Evolutionary conservation across 2,797 vertebrate species (phyloP).

Genomic region (Karalla daura): DNA sequence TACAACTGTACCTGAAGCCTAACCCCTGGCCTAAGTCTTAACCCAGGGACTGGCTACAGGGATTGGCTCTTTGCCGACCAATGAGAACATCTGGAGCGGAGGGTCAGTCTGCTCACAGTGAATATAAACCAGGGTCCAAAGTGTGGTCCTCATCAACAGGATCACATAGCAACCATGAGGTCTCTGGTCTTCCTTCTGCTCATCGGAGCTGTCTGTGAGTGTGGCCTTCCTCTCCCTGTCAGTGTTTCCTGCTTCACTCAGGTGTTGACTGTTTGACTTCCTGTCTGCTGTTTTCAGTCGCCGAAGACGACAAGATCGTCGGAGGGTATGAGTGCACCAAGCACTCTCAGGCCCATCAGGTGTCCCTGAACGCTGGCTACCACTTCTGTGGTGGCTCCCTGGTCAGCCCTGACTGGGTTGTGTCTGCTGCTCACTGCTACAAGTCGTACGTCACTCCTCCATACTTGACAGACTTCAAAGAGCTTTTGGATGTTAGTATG

Average conservation of each 20-base stretch:
- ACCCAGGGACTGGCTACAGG: background rate
- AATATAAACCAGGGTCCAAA: background rate
- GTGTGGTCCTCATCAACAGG: background rate
- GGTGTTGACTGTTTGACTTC: no score
- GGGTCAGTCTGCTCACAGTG: background rate
- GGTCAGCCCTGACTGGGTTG: constrained; percentile 71
- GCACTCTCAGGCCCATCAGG: constrained; percentile 67
- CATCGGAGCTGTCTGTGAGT: constrained; percentile 75
- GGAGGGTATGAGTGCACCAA: constrained; percentile 64
- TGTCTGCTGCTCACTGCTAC: constrained; percentile 80
- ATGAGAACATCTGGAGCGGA: background rate
- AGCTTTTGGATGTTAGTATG: background rate
- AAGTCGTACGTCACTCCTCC: constrained; percentile 29
- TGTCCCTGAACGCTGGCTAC: constrained; percentile 68
- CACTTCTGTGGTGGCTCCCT: constrained; percentile 73
- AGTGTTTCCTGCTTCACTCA: no score
- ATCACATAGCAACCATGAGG: constrained; percentile 68
- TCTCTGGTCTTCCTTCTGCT: constrained; percentile 80
- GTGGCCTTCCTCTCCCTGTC: no score
- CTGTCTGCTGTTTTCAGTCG: constrained; percentile 40
- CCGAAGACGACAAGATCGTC: constrained; percentile 74
- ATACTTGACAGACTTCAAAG: background rate
- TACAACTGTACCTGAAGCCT: no score
- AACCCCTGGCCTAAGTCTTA: constrained; percentile 4
- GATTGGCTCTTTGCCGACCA: constrained; percentile 49